Conservation (phyloP, 2,797 vertebrate species). For the Chelon labrosus region DNA sequence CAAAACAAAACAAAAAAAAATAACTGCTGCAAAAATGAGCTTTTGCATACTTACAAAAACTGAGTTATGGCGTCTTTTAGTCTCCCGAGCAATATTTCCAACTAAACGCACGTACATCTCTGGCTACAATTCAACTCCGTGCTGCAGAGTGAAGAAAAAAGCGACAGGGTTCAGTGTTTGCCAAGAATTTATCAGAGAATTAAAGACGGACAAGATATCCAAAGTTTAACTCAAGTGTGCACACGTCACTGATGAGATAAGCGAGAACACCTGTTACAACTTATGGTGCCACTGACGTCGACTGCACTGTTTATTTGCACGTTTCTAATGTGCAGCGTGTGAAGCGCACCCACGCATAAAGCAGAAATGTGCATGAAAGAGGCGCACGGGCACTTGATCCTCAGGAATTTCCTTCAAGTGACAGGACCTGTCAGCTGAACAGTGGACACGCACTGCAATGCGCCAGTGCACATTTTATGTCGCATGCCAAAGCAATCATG, state of each 20-base stretch:
- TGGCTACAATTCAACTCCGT: constrained; percentile 20
- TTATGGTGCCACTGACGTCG: not conserved
- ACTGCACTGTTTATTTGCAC: not conserved
- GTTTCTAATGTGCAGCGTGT: constrained; percentile 2
- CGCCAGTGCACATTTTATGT: constrained; percentile 16
- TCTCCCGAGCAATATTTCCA: constrained; percentile 52
- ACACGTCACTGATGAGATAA: not conserved
- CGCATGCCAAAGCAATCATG: constrained; percentile 47
- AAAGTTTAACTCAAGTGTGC: not conserved
- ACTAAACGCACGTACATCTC: not conserved
- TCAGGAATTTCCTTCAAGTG: constrained; percentile 13
- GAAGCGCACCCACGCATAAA: not conserved
- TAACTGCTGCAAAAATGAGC: constrained; percentile 65
- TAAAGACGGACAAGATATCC: constrained; percentile 1
- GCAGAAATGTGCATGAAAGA: not conserved
- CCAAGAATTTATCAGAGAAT: constrained; percentile 10
- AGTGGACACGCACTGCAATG: not conserved
- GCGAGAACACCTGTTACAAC: not conserved
- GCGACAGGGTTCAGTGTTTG: constrained; percentile 33
- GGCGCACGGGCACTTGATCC: not conserved
- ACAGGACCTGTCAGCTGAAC: constrained; percentile 2
- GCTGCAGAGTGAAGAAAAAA: constrained; percentile 19
- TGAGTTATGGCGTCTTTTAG: constrained; percentile 3
- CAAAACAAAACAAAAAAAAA: constrained; percentile 5
- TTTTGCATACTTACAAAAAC: constrained; percentile 45